phyloP scores from a whole-genome alignment of 2,113 vertebrate genomes.

The Myotis lucifugus region DNA sequence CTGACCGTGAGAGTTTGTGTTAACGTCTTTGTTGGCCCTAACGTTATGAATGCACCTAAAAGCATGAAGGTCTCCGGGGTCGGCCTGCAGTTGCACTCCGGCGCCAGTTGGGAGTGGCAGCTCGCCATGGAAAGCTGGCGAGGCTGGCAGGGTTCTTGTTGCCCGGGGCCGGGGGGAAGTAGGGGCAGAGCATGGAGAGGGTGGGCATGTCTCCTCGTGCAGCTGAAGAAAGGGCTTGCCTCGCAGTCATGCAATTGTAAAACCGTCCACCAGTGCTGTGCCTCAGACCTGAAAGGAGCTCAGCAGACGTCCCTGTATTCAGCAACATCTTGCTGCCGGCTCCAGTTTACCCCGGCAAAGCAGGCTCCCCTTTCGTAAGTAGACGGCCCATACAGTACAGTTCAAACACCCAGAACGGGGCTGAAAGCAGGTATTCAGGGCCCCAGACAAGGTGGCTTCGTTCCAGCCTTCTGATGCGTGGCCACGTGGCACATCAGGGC shows the following conservation, averaged over 20 bases:
- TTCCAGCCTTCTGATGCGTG: constrained; percentile 10
- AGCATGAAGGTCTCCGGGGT: constrained; percentile 50
- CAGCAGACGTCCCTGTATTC: constrained; percentile 61
- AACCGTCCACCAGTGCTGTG: constrained; percentile 48
- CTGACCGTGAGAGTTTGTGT: constrained; percentile 58
- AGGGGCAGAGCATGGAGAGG: constrained; percentile 35
- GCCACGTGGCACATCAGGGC: not conserved
- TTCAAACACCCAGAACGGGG: not conserved
- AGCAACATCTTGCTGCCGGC: constrained; percentile 55
- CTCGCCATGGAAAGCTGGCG: constrained; percentile 69
- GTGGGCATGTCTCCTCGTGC: constrained; percentile 73
- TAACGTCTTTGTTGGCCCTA: constrained; percentile 62
- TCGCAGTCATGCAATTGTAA: constrained; percentile 49
- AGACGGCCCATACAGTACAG: constrained; percentile 53
- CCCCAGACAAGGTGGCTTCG: not conserved
- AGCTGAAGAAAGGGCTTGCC: constrained; percentile 67
- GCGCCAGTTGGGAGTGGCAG: constrained; percentile 66
- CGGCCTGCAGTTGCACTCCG: constrained; percentile 46
- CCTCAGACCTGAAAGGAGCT: constrained; percentile 56
- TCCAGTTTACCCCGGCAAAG: constrained; percentile 66
- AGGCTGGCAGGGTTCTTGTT: constrained; percentile 76
- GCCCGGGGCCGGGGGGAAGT: constrained; percentile 68
- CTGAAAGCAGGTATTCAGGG: constrained; percentile 47
- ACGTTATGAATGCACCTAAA: constrained; percentile 68
- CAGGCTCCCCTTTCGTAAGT: constrained; percentile 53